Evolutionary conservation across 2,888 invertebrate genomes (phyloP), one percentile per base, ranked within the genome.

Genomic region (Zaprionus obscuricornis): DNA sequence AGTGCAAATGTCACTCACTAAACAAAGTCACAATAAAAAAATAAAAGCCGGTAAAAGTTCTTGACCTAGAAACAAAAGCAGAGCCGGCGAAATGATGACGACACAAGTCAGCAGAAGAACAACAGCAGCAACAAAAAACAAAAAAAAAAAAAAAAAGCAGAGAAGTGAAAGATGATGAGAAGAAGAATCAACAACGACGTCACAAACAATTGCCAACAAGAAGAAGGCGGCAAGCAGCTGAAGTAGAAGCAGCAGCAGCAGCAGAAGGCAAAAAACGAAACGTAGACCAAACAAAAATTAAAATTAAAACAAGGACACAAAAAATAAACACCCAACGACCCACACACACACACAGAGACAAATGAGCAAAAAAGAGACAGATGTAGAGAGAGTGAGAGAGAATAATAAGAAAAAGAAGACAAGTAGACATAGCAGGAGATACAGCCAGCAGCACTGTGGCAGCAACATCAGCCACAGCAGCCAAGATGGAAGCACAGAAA

Each of bases 251-350:
- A 51, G 33, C 16, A 33, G 29, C 14, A 42, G 24, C 52, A 33
- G 14, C 40, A 39, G 18, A 52, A 46, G 46, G 47, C 50, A 46
- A 54, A 57, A 59, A 69, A 55, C 49, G 65, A 70, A 74, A 45
- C 71, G 71, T 62, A 73, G 77, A 83, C 75, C 85, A 87, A 87
- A 85, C 81, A 79, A 86, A 88, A 88, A 88, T 88, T 88, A 86
- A 88, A 88, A 88, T 88, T 88, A 88, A 88, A 87, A 88, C 82
- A 87, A 88, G 86, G 74, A 87, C 76, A 86, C 72, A 75, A 74
- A 73, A 74, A 74, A 71, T 66, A 65, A 52, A 69, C 67, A 66
- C 62, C 72, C 50, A 49, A 51, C 62, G 50, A 52, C 58, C 66
- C 49, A 37, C 59, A 56, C 68, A 66, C 52, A 62, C 42, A 50